Percentiles rank a stretch among this genome's conserved stretches.
phyloP scores from a whole-genome alignment of 2,113 vertebrate species.

The Cyanoramphus novaezelandiae region DNA sequence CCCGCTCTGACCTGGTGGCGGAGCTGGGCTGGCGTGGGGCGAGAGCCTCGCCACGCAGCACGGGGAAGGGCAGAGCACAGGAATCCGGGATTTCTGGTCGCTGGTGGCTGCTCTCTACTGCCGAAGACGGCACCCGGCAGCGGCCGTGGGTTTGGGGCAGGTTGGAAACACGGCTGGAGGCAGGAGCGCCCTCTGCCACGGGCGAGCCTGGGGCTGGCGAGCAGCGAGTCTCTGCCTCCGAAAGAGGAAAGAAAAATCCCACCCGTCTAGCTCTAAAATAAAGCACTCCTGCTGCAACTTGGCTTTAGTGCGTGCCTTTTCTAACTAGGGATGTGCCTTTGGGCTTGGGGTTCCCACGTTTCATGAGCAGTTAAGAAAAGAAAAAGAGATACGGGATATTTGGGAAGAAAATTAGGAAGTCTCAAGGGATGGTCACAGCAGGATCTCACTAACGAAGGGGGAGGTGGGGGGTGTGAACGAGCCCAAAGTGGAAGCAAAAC shows the following conservation, averaged over 20 bases:
- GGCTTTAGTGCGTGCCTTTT: not conserved
- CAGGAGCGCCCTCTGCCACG: conserved; percentile 25
- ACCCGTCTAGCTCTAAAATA: not conserved
- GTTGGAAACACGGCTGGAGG: not conserved
- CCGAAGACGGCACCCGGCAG: not conserved
- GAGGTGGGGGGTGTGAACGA: accelerated
- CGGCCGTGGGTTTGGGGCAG: not conserved
- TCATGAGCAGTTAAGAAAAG: not conserved
- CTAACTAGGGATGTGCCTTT: not conserved
- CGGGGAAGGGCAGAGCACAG: not conserved
- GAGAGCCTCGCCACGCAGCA: not conserved
- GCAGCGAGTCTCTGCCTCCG: not conserved
- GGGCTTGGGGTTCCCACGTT: not conserved
- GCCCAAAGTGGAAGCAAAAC: not conserved
- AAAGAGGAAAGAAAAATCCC: not conserved
- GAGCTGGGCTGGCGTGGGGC: not conserved
- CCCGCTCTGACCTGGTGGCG: not conserved
- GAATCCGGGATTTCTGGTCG: not conserved
- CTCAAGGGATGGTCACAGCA: not conserved
- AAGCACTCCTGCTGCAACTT: not conserved
- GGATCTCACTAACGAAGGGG: not conserved
- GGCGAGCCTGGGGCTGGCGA: not conserved
- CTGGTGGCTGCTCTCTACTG: not conserved
- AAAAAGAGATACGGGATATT: not conserved
- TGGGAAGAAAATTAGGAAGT: conserved; percentile 5